phyloP scores from a whole-genome alignment of 2,113 vertebrate species.

The Andinoacara biseriatus region DNA sequence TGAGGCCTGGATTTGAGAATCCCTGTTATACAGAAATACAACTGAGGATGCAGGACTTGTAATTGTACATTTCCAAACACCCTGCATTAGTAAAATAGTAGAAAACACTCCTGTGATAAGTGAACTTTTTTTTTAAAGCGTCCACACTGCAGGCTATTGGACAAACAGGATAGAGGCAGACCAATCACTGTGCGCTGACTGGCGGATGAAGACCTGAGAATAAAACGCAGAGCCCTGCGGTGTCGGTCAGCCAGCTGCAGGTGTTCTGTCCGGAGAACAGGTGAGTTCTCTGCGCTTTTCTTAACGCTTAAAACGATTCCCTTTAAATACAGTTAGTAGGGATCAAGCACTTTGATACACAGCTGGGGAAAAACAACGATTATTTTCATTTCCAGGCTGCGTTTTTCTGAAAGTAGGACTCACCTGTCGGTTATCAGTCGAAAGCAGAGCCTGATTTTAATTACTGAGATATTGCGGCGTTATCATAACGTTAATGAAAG shows the following conservation, averaged over 20 bases:
- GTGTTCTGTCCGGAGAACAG: background rate
- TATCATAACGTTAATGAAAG: background rate
- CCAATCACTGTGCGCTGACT: background rate
- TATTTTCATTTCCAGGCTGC: background rate
- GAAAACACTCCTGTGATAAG: background rate
- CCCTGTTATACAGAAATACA: no score
- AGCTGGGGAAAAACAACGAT: background rate
- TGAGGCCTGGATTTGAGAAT: no score
- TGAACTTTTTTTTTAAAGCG: background rate
- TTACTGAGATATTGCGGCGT: background rate
- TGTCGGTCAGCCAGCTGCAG: background rate
- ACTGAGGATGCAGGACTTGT: no score
- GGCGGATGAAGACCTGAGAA: background rate
- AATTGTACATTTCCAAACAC: no score
- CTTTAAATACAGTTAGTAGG: background rate
- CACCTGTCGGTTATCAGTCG: background rate
- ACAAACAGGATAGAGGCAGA: background rate
- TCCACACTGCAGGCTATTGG: background rate
- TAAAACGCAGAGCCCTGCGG: background rate
- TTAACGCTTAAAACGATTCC: background rate
- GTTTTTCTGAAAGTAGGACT: background rate
- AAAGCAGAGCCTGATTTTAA: background rate
- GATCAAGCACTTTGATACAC: background rate
- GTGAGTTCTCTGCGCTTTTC: background rate
- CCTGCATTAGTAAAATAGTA: no score